These are phyloP conservation scores for Strix uralensis DNA, from an alignment of 2,113 vertebrate species.

Conservation along the genomic window DNA sequence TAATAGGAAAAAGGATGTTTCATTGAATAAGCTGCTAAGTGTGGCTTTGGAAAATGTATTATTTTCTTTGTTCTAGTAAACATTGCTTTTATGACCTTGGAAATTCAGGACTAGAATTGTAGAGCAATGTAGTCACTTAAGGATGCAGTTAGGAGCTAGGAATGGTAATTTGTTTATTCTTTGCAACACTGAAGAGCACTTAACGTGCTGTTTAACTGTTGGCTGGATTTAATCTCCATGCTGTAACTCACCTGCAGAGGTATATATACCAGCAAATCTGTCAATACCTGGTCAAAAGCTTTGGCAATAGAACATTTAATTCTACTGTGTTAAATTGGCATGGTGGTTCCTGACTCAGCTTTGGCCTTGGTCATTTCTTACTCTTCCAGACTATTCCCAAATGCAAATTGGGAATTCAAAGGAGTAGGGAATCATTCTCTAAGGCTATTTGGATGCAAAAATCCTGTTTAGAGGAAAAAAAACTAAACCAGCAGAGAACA, in stretches of 20 bases:
- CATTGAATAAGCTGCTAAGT: slow-evolving; percentile 8
- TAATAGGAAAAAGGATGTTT: slow-evolving; percentile 37
- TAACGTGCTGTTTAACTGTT: neutral
- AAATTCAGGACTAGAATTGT: neutral
- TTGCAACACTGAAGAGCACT: neutral
- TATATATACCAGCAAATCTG: neutral
- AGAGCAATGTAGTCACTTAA: neutral
- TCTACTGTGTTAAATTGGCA: neutral
- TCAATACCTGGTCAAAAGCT: neutral
- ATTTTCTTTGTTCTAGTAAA: slow-evolving; percentile 19
- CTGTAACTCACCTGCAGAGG: neutral
- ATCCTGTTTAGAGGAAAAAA: neutral
- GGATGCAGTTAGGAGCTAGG: neutral
- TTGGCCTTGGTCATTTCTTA: neutral
- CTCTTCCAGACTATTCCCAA: neutral
- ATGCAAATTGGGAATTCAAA: neutral
- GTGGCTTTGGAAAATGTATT: neutral
- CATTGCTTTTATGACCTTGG: slow-evolving; percentile 12
- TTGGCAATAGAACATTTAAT: neutral
- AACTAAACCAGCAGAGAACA: neutral
- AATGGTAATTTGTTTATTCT: neutral
- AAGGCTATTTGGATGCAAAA: neutral
- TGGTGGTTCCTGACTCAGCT: neutral
- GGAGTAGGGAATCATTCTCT: neutral
- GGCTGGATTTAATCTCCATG: neutral